phyloP scores from a whole-genome alignment of 1,140 invertebrate species.

The Drosophila pectinifera region DNA sequence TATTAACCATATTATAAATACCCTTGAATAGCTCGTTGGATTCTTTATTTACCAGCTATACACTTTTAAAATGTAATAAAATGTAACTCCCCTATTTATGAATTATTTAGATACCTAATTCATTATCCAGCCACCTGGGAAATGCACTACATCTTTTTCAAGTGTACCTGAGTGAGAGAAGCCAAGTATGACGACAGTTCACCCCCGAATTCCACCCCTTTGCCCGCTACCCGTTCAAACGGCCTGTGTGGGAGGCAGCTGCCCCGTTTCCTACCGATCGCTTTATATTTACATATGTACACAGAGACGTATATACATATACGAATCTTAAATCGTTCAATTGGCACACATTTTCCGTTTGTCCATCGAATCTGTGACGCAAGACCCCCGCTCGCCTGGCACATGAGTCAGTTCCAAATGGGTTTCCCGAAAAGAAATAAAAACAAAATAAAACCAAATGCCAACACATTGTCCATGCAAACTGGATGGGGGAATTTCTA shows the following conservation, averaged over 20 bases:
- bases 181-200: conserved; percentile 31
- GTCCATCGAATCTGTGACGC: conserved; percentile 69
- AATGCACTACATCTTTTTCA: background rate
- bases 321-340: conserved; percentile 58
- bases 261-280: conserved; percentile 43
- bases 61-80: too few species aligned
- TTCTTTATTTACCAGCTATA: background rate
- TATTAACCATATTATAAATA: too few species aligned
- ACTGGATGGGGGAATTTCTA: conserved; percentile 5
- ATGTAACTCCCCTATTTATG: too few species aligned
- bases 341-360: conserved; percentile 76
- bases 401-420: conserved; percentile 52
- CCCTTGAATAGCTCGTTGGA: background rate
- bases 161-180: conserved; percentile 16
- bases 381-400: conserved; percentile 33
- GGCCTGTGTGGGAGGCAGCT: conserved; percentile 41
- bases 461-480: conserved; percentile 28
- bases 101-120: background rate
- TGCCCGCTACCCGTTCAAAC: background rate
- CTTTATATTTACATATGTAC: conserved; percentile 18
- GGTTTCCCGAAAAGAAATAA: conserved; percentile 29
- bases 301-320: background rate
- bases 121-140: background rate
- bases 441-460: conserved; percentile 9
- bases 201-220: background rate